phyloP scores from a whole-genome alignment of 2,797 vertebrate genomes.

The Xenopus petersii region DNA sequence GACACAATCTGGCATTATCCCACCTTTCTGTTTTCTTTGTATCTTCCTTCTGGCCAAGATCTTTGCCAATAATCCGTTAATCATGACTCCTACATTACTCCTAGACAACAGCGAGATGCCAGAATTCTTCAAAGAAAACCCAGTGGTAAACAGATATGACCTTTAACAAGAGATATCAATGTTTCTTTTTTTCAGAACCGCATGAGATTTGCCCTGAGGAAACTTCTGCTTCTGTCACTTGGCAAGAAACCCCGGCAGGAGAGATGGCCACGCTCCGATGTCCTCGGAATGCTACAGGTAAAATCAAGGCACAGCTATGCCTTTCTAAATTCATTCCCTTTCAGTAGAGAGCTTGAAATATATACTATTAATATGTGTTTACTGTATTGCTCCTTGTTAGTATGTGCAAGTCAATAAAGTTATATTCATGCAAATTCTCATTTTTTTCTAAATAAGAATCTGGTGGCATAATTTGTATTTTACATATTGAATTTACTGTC shows the following conservation, averaged over 20 bases:
- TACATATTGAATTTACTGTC: no score
- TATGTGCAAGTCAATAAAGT: no score
- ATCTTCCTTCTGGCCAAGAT: neutral
- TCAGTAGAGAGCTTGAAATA: no score
- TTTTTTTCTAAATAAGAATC: no score
- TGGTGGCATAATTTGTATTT: no score
- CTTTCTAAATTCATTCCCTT: no score
- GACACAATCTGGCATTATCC: constrained; percentile 19
- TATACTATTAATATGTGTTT: no score
- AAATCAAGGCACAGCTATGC: constrained; percentile 41
- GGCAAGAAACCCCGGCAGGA: constrained; percentile 90
- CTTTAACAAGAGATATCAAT: constrained; percentile 26
- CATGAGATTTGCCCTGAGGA: constrained; percentile 93
- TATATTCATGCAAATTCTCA: no score
- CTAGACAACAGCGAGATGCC: neutral
- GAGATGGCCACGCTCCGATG: constrained; percentile 88
- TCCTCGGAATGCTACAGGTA: constrained; percentile 92
- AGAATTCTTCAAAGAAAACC: no score
- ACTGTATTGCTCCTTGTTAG: no score
- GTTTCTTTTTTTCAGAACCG: constrained; percentile 70
- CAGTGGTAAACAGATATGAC: constrained; percentile 15
- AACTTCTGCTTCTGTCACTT: constrained; percentile 78
- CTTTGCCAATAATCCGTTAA: constrained; percentile 20
- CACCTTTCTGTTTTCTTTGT: constrained; percentile 12
- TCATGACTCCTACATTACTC: constrained; percentile 19